Percentiles rank a stretch among this genome's conserved stretches.
Conservation (phyloP, 2,888 invertebrate genomes). For the Corbicula japonica region DNA sequence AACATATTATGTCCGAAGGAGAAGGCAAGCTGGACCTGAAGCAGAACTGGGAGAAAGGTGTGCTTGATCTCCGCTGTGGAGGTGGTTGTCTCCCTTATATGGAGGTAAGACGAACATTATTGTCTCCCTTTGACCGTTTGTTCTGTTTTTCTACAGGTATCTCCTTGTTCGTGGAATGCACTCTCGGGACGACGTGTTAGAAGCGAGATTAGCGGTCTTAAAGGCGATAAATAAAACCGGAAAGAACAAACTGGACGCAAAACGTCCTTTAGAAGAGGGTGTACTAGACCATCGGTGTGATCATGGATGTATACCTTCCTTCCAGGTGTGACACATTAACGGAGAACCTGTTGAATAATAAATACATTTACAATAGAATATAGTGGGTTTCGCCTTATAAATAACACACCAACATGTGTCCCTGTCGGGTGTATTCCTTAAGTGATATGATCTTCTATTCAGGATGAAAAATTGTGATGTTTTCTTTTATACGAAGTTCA, state of each 20-base stretch:
- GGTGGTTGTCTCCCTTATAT: conserved; percentile 79
- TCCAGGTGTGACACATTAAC: conserved; percentile 53
- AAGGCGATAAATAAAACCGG: conserved; percentile 55
- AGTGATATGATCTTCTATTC: too few relatives aligned
- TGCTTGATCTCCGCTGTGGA: conserved; percentile 79
- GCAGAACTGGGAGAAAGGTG: conserved; percentile 72
- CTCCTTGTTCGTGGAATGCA: conserved; percentile 78
- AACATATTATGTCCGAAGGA: conserved; percentile 72
- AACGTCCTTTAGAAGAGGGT: conserved; percentile 47
- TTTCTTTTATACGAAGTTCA: too few relatives aligned
- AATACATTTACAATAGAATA: too few relatives aligned
- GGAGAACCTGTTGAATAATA: too few relatives aligned
- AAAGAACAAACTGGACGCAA: conserved; percentile 36
- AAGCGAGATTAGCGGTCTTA: conserved; percentile 75
- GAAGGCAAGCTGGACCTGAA: conserved; percentile 72
- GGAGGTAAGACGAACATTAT: too few relatives aligned
- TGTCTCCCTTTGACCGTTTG: too few relatives aligned
- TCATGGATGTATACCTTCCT: conserved; percentile 56
- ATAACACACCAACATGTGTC: too few relatives aligned
- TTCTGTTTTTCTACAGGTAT: conserved; percentile 66
- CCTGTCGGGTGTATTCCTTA: too few relatives aligned
- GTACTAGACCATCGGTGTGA: conserved; percentile 58
- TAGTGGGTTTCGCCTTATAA: too few relatives aligned
- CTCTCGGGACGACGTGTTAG: conserved; percentile 74
- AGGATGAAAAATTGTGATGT: too few relatives aligned